Percentiles rank a stretch among this genome's conserved stretches.
Conservation (phyloP, 2,113 vertebrate species). For the Dasyprocta punctata region DNA sequence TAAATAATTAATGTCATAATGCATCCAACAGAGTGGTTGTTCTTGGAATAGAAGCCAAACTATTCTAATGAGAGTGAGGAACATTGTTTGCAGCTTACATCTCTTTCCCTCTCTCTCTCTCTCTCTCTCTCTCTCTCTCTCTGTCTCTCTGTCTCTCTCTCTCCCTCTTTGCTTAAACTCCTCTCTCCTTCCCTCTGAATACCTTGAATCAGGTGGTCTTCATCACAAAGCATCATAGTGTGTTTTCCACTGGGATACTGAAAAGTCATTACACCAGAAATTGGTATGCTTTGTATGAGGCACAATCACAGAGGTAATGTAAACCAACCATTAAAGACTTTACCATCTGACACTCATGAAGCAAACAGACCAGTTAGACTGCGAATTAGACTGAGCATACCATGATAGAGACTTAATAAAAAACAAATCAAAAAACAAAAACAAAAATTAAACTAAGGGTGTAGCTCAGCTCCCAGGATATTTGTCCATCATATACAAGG, state of each 20-base stretch:
- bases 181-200: background rate
- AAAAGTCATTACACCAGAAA: background rate
- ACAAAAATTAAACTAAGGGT: background rate
- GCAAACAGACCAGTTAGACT: background rate
- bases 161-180: background rate
- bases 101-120: background rate
- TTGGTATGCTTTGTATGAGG: background rate
- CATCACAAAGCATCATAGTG: background rate
- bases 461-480: background rate
- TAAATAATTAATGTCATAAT: background rate
- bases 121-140: background rate
- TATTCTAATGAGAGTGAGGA: background rate
- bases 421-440: background rate
- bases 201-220: background rate
- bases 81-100: background rate
- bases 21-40: background rate
- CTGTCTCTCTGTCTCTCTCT: background rate
- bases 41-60: background rate
- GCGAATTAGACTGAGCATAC: background rate
- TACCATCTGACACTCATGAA: background rate
- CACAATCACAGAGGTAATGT: background rate
- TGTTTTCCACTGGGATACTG: background rate
- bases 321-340: background rate
- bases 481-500: background rate
- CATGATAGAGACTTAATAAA: background rate